Conservation (phyloP, 2,797 vertebrate species). For the Sphaeramia orbicularis region DNA sequence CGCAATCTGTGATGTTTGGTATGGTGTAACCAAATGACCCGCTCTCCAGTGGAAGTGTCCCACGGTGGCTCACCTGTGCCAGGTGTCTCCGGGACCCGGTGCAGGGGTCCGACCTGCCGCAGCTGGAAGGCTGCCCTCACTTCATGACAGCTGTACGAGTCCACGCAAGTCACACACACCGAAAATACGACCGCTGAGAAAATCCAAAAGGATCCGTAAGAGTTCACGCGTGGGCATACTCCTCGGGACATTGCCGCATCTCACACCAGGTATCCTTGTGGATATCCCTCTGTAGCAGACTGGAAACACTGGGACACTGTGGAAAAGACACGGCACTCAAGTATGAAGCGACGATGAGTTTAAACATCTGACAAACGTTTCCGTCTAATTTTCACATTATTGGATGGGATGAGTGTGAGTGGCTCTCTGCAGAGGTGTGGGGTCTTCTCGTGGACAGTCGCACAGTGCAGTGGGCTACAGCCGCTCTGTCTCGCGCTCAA, state of each 20-base stretch:
- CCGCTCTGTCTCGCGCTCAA: slow-evolving; percentile 66
- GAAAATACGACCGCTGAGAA: slow-evolving; percentile 68
- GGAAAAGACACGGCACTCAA: slow-evolving; percentile 41
- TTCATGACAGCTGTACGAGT: slow-evolving; percentile 91
- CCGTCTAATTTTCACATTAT: slow-evolving; percentile 82
- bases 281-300: slow-evolving; percentile 53
- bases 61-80: slow-evolving; percentile 86
- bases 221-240: slow-evolving; percentile 81
- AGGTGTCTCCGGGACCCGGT: slow-evolving; percentile 92
- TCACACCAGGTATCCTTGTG: slow-evolving; percentile 75
- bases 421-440: slow-evolving; percentile 52
- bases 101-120: slow-evolving; percentile 89
- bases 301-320: slow-evolving; percentile 44
- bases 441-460: slow-evolving; percentile 65
- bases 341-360: slow-evolving; percentile 61
- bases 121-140: slow-evolving; percentile 93
- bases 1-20: background rate
- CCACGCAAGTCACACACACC: slow-evolving; percentile 57
- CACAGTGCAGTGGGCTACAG: slow-evolving; percentile 63
- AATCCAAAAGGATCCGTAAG: slow-evolving; percentile 75
- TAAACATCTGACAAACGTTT: slow-evolving; percentile 69
- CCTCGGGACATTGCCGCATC: slow-evolving; percentile 88
- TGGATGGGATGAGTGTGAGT: slow-evolving; percentile 63
- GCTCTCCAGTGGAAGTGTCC: background rate
- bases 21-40: background rate